A percentile compares a stretch with the other conserved stretches of the same genome.
phyloP scores from a whole-genome alignment of 2,888 invertebrate species.

The Laspeyria flexula region DNA sequence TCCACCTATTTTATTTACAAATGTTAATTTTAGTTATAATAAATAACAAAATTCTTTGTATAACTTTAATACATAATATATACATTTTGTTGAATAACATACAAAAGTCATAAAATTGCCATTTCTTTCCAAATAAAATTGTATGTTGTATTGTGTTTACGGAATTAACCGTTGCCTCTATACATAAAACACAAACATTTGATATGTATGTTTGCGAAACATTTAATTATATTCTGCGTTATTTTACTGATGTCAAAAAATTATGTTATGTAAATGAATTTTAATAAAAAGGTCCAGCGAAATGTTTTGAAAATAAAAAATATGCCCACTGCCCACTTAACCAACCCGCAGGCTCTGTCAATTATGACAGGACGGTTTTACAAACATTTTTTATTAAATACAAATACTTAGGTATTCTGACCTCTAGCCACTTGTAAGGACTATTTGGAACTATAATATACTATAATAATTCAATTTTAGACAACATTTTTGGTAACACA shows the following conservation, averaged over 20 bases:
- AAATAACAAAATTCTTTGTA: too few relatives aligned
- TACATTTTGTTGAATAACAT: too few relatives aligned
- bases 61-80: too few relatives aligned
- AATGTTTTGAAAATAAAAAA: constrained; percentile 5
- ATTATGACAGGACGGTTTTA: constrained; percentile 1
- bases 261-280: neutral
- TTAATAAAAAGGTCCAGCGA: neutral
- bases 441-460: too few relatives aligned
- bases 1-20: too few relatives aligned
- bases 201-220: neutral
- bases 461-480: too few relatives aligned
- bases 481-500: too few relatives aligned
- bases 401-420: neutral
- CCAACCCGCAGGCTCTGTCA: constrained; percentile 10
- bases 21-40: too few relatives aligned
- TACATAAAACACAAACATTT: neutral
- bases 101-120: too few relatives aligned
- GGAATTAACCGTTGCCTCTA: too few relatives aligned
- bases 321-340: neutral
- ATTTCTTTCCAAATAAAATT: too few relatives aligned
- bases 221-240: neutral
- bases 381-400: neutral
- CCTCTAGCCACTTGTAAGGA: neutral
- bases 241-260: neutral
- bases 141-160: too few relatives aligned